Conservation (phyloP, 2,113 vertebrate species). For the Leptodactylus fuscus region DNA sequence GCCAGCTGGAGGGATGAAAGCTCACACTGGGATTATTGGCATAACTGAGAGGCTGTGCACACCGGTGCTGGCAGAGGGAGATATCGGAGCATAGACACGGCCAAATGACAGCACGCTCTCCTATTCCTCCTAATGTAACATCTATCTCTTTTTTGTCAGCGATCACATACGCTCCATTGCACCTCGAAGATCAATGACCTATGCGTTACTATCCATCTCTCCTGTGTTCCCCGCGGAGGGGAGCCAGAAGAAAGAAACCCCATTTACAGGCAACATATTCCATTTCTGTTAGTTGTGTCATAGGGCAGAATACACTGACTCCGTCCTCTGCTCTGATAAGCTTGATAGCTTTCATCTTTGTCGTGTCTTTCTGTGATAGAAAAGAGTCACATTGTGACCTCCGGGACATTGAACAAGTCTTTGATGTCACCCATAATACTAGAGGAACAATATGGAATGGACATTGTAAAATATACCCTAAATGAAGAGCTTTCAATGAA, state of each 20-base stretch:
- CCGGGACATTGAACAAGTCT: too few species aligned
- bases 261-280: neutral
- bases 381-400: neutral
- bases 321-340: neutral
- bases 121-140: conserved; percentile 1
- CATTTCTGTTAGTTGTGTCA: neutral
- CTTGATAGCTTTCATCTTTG: too few species aligned
- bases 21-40: neutral
- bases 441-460: too few species aligned
- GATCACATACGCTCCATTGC: neutral
- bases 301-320: neutral
- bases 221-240: neutral
- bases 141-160: conserved; percentile 15
- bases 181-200: neutral
- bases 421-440: too few species aligned
- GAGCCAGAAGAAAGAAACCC: neutral
- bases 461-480: too few species aligned
- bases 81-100: neutral
- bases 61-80: neutral
- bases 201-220: neutral
- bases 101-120: neutral
- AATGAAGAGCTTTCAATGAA: too few species aligned
- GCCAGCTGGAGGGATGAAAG: neutral
- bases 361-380: neutral
- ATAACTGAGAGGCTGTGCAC: neutral